phyloP scores from a whole-genome alignment of 30 jellyfish, hydroid and myxozoan genomes.

The Rhopilema esculentum region DNA sequence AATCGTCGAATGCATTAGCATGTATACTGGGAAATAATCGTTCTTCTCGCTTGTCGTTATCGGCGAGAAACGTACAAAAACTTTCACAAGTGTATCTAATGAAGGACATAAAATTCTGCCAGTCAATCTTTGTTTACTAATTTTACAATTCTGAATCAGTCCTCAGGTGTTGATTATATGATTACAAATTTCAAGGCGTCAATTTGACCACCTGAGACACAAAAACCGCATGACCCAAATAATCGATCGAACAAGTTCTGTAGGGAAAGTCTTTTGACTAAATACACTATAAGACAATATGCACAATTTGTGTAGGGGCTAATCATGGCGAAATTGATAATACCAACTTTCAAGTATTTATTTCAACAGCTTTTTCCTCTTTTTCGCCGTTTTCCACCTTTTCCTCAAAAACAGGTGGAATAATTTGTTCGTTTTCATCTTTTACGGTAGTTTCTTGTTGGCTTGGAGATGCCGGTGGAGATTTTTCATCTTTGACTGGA shows the following conservation, averaged over 20 bases:
- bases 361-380: conserved; percentile 12
- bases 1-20: no score
- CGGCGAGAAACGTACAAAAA: no score
- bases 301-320: background rate
- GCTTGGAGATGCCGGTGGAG: conserved; percentile 77
- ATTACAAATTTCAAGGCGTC: no score
- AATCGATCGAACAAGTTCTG: background rate
- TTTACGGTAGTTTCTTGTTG: background rate
- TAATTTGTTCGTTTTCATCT: conserved; percentile 18
- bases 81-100: no score
- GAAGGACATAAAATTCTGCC: no score
- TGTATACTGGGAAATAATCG: no score
- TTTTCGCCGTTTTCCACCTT: background rate
- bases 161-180: no score
- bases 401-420: background rate
- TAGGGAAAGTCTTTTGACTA: background rate
- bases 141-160: no score
- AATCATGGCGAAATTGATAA: no score
- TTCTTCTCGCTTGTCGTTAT: no score
- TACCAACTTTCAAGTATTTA: conserved; percentile 11
- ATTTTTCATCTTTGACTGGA: conserved; percentile 79
- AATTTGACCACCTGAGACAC: no score
- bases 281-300: background rate
- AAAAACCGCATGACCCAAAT: background rate
- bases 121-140: no score